Percentiles rank a stretch among this genome's conserved stretches.
These are phyloP conservation scores for Copsychus sechellarum DNA, from an alignment of 2,113 vertebrate species.

Conservation along the genomic window DNA sequence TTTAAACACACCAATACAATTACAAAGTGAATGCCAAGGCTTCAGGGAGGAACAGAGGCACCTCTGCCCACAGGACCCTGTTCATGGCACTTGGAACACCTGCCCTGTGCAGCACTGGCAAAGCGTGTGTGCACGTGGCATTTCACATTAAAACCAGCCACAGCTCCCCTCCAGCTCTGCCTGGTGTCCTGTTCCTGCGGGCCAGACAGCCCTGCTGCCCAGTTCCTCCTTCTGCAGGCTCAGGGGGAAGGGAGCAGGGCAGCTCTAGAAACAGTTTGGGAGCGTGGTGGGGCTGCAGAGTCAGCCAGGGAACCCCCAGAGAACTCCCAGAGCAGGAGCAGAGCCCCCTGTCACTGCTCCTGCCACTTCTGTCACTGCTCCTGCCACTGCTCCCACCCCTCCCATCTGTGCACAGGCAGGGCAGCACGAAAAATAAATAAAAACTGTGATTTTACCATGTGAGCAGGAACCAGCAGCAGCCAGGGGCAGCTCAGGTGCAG, in stretches of 20 bases:
- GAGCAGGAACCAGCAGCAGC: not conserved
- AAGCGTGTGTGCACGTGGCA: accelerated
- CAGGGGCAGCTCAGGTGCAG: constrained; percentile 41
- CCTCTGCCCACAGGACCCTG: not conserved
- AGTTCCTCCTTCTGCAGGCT: not conserved
- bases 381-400: not conserved
- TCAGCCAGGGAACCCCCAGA: not conserved
- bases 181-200: not conserved
- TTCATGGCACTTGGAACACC: not conserved
- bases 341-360: not conserved
- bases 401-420: accelerated
- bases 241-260: not conserved
- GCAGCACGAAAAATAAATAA: not conserved
- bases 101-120: accelerated
- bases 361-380: not conserved
- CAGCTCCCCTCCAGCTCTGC: not conserved
- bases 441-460: not conserved
- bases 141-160: not conserved
- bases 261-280: not conserved
- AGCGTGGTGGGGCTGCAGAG: not conserved
- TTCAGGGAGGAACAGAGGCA: not conserved
- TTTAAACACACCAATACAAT: not conserved
- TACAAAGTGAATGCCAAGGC: not conserved
- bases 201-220: not conserved
- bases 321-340: no score